Evolutionary conservation across 2,797 vertebrate genomes (phyloP).

Genomic region (Percopsis omiscomaycus): DNA sequence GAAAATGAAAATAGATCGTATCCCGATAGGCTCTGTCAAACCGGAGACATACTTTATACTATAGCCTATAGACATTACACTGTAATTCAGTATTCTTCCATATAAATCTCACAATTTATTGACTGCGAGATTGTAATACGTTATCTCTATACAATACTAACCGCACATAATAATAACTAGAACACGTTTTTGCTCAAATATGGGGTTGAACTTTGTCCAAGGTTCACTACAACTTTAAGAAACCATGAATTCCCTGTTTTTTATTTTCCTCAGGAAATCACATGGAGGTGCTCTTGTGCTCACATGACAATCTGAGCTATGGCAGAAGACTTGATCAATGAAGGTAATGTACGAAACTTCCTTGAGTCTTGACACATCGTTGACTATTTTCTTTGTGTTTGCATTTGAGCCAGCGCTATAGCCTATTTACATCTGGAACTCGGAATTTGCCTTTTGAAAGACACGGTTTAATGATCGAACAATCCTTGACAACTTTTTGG

Average conservation of each 20-base stretch:
- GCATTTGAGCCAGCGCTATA: not conserved
- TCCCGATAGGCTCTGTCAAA: not conserved
- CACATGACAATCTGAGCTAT: slow-evolving; percentile 81
- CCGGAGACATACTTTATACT: not conserved
- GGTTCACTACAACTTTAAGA: slow-evolving; percentile 75
- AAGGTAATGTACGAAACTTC: slow-evolving; percentile 72
- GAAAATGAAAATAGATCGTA: not conserved
- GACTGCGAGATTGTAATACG: not conserved
- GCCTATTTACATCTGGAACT: not conserved
- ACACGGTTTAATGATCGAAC: slow-evolving; percentile 14
- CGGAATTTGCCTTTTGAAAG: not conserved
- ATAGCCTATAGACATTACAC: too few relatives aligned
- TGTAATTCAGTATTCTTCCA: too few relatives aligned
- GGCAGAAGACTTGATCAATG: slow-evolving; percentile 80
- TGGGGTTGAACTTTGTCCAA: slow-evolving; percentile 56
- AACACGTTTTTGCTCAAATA: not conserved
- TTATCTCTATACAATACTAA: not conserved
- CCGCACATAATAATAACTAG: not conserved
- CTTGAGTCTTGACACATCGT: not conserved
- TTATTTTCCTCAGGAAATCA: slow-evolving; percentile 80
- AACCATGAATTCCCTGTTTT: slow-evolving; percentile 56
- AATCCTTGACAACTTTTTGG: slow-evolving; percentile 40
- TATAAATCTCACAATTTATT: not conserved
- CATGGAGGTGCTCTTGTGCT: slow-evolving; percentile 78
- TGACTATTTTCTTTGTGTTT: not conserved